Evolutionary conservation across 35 echinoderm and acorn worm species (phyloP).

Genomic region (Acanthaster planci): DNA sequence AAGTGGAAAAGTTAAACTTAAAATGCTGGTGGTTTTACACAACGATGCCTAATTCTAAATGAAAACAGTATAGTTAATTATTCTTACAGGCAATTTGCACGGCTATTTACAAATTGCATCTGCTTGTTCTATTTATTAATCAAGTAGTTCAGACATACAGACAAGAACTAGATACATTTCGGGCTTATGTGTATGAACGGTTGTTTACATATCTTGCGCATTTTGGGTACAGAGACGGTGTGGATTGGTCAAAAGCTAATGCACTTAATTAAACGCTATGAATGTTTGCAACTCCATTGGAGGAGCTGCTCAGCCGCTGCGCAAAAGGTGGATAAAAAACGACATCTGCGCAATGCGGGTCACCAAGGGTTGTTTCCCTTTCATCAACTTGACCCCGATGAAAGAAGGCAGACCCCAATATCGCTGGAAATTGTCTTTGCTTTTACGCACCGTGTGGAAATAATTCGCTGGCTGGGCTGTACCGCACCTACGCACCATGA

Average conservation of each 20-base stretch:
- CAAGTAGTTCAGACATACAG: no score
- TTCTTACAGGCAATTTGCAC: no score
- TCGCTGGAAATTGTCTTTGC: not conserved
- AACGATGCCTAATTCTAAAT: no score
- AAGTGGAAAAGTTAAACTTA: no score
- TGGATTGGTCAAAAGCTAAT: not conserved
- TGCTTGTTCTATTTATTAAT: no score
- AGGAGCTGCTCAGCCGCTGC: not conserved
- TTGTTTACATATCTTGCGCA: slow-evolving; percentile 1
- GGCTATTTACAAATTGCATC: no score
- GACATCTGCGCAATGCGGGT: not conserved
- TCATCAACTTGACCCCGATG: not conserved
- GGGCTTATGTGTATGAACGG: not conserved
- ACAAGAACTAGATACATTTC: not conserved
- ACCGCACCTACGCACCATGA: not conserved
- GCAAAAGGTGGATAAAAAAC: not conserved
- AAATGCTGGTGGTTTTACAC: no score
- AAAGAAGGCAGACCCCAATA: not conserved
- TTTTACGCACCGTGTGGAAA: not conserved
- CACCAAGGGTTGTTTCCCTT: not conserved
- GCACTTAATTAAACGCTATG: not conserved
- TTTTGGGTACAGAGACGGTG: not conserved
- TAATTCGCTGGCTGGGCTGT: not conserved
- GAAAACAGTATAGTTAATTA: no score
- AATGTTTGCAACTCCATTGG: no score